These are phyloP conservation scores for Dipodomys spectabilis DNA, from an alignment of 2,113 vertebrate species.

Conservation along the genomic window DNA sequence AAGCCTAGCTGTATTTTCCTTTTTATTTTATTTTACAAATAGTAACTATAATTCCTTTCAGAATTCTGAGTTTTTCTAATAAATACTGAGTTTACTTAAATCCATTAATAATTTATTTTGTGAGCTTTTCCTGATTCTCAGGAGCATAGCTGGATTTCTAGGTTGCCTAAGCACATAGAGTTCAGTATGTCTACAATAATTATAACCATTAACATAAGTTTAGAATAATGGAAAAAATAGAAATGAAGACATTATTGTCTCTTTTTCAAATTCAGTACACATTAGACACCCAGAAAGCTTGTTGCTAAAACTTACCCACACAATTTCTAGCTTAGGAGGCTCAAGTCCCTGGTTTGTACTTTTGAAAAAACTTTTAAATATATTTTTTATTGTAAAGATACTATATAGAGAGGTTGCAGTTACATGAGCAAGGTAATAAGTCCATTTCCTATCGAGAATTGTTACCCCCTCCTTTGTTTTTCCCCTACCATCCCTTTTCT, in stretches of 20 bases:
- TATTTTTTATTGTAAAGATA: too few species aligned
- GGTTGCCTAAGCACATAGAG: not conserved
- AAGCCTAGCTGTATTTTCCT: not conserved
- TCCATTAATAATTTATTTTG: not conserved
- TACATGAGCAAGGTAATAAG: too few species aligned
- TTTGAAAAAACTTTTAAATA: not conserved
- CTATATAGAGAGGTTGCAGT: too few species aligned
- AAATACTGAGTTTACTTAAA: not conserved
- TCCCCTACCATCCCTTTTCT: too few species aligned
- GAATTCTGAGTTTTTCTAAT: not conserved
- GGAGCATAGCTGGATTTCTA: not conserved
- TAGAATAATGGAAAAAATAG: not conserved
- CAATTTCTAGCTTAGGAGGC: not conserved
- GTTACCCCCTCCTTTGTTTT: too few species aligned
- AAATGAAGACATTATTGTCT: not conserved
- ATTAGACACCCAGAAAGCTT: too few species aligned
- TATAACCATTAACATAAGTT: not conserved
- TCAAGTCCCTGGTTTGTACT: not conserved
- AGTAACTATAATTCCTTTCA: not conserved
- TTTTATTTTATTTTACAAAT: not conserved
- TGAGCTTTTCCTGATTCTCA: not conserved
- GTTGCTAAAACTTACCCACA: not conserved
- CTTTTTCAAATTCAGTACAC: too few species aligned
- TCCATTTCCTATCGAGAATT: too few species aligned
- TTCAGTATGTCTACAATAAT: not conserved